These are phyloP conservation scores for Spodoptera littoralis DNA, from an alignment of 2,888 invertebrate species.

Conservation along the genomic window DNA sequence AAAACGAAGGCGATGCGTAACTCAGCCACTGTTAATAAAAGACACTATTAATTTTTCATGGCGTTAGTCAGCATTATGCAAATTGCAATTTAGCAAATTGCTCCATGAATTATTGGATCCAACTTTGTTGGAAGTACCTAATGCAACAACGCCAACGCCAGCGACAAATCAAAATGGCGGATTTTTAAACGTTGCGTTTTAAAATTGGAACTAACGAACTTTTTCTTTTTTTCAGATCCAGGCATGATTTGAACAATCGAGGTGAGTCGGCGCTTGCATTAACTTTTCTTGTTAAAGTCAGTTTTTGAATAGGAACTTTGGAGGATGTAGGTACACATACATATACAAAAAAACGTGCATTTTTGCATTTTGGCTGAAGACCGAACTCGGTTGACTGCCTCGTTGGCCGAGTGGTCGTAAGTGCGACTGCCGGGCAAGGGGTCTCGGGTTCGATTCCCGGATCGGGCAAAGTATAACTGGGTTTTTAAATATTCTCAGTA, in stretches of 20 bases:
- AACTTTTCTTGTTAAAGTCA: background rate
- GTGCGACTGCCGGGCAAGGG: no score
- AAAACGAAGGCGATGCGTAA: slow-evolving; percentile 22
- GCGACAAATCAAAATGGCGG: slow-evolving; percentile 25
- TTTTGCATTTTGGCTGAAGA: no score
- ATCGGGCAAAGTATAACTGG: no score
- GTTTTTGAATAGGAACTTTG: background rate
- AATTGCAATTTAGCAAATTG: slow-evolving; percentile 59
- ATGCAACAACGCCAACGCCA: slow-evolving; percentile 16
- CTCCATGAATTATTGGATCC: slow-evolving; percentile 45
- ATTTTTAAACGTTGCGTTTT: slow-evolving; percentile 16
- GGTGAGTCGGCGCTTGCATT: slow-evolving; percentile 43
- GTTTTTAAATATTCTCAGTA: no score
- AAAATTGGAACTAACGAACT: slow-evolving; percentile 23
- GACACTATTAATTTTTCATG: slow-evolving; percentile 48
- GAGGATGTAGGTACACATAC: no score
- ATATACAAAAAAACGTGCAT: no score
- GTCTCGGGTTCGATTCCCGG: no score
- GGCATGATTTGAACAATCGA: slow-evolving; percentile 60
- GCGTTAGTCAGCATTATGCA: slow-evolving; percentile 52
- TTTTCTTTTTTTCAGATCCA: slow-evolving; percentile 53
- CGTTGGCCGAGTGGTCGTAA: no score
- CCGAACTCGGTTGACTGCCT: no score
- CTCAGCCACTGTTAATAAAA: slow-evolving; percentile 42
- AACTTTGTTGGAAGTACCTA: slow-evolving; percentile 32